Base-by-base conservation (phyloP, 2,888 invertebrate species). In the Coleophora deauratella region DNA sequence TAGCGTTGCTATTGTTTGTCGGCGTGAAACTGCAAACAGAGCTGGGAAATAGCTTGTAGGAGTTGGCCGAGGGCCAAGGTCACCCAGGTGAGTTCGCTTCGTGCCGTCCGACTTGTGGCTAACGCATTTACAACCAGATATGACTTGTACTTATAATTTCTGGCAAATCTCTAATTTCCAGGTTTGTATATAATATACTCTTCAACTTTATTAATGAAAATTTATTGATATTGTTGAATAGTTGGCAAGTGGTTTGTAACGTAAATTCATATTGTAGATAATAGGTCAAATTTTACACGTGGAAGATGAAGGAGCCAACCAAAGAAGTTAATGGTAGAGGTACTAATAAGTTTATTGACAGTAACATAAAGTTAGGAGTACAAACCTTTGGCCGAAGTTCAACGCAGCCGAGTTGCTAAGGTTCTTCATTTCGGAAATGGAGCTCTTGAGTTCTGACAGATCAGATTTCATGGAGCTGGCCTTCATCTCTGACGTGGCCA, bases 391-490 rank as follows among this genome's bases (percentile, higher is more conserved):
- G 61, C 75, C 72, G 56, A 84, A 81, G 57, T 79, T 82, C 56
- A 79, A 68, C 44, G 80, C 77, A 42, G 79, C 71, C 35, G 80
- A 66, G 57, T 66, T 81, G 59, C 82, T 84, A 45, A 93, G 84
- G 61, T 91, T 94, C 81, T 93, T 94, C 91, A 95, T 94, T 85
- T 95, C 94, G 47, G 93, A 92, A 75, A 95, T 93, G 66, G 93
- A 93, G 69, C 92, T 93, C 74, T 95, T 91, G 50, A 95, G 88
- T 66, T 93, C 92, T 46, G 89, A 88, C 37, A 93, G 87, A 72
- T 94, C 93, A 49, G 92, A 92, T 80, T 94, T 93, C 82, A 94
- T 90, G 45, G 92, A 92, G 66, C 91, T 92, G 51, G 94, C 91
- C 81, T 93, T 93, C 87, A 92, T 90, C 86, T 93, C 93, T 61